Evolutionary conservation across 2,797 vertebrate genomes (phyloP), one percentile per base, ranked within the genome.

Genomic region (Tarsius wallacei): DNA sequence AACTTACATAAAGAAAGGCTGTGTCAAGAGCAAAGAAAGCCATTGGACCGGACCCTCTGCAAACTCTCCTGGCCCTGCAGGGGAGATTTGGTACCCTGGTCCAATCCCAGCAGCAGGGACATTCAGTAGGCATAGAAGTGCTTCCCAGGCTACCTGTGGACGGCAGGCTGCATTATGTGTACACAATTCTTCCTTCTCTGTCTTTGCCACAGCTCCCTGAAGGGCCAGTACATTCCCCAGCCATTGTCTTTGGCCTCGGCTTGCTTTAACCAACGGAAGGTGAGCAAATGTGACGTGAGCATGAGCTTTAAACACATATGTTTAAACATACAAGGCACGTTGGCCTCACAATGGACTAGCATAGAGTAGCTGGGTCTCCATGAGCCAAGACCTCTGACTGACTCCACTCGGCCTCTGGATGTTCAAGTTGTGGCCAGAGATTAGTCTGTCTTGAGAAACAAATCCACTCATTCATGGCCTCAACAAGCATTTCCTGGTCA

Each of bases 1-100:
- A 86, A 95, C 90, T 76, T 94, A 74, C 4, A 87, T 81, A 83
- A 89, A 90, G 96, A 78, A 71, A 82, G 94, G 66, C 15, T 12
- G 21, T 33, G n/a, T 63, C 0, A 22, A 31, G 71, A n/a, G 22
- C 85, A 84, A 73, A 83, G 91, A 83, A 87, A 86, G 91, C 68
- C 83, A 57, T 2, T 12, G 86, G 33, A 80, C 28, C 57, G 91
- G 82, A 31, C 49, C 64, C 36, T 36, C 68, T 47, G 15, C 47
- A 31, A 28, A 28, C 26, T 0, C 1, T 47, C 61, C 81, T 9
- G 1, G 73, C 53, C 31, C 77, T 2, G n/a, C 31, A 21, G 1
- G n/a, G 80, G 71, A 7, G 66, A 87, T 22, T 4, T 0, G 47
- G 63, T 26, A 10, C 14, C 53, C 66, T 74, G 92, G 5, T 22